Conservation (phyloP, 2,888 invertebrate genomes). For the Ischnura elegans region DNA sequence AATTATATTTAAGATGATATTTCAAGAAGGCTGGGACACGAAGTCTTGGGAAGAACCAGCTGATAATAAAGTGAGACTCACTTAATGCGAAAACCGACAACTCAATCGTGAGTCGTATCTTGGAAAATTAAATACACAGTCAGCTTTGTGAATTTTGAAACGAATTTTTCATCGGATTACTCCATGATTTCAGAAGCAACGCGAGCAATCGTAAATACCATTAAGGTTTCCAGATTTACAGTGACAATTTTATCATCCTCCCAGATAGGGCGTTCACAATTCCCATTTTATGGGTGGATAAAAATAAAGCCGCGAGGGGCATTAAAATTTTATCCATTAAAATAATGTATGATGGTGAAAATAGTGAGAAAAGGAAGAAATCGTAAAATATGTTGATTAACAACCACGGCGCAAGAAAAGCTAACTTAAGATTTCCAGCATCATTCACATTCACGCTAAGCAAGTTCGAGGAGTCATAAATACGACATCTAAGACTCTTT, state of each 20-base stretch:
- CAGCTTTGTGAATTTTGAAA: too few relatives aligned
- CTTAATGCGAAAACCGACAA: too few relatives aligned
- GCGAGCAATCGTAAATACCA: neutral
- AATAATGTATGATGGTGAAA: neutral
- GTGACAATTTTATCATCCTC: neutral
- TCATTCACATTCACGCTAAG: neutral
- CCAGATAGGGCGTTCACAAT: neutral
- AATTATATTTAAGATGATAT: too few relatives aligned
- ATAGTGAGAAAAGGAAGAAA: neutral
- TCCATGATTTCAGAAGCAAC: neutral
- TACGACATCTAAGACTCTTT: constrained; percentile 19
- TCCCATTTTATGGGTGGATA: neutral
- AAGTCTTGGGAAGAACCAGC: too few relatives aligned
- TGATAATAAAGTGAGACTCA: too few relatives aligned
- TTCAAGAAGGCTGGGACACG: too few relatives aligned
- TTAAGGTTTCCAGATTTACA: neutral
- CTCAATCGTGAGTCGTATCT: too few relatives aligned
- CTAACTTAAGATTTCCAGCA: neutral
- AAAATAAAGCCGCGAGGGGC: neutral
- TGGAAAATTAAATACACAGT: too few relatives aligned
- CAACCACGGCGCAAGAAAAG: neutral
- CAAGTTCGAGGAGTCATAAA: constrained; percentile 18
- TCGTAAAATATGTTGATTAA: constrained; percentile 29
- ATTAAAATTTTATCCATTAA: neutral
- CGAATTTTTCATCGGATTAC: too few relatives aligned